Conservation (phyloP, 2,888 invertebrate species). For the Cyaniris semiargus region DNA sequence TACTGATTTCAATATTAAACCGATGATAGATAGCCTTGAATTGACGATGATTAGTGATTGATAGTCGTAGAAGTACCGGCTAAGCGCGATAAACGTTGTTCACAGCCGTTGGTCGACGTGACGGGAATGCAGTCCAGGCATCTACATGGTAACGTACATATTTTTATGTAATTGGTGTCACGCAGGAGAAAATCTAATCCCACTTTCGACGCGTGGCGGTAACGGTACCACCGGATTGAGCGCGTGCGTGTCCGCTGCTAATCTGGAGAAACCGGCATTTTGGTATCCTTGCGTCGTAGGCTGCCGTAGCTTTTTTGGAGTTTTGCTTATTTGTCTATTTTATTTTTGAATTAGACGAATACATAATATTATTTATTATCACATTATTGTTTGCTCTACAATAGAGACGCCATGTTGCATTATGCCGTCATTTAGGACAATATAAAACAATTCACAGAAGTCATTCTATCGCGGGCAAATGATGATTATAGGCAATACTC, state of each 20-base stretch:
- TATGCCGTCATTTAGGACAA: constrained; percentile 5
- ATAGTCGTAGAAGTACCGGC: constrained; percentile 6
- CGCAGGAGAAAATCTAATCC: constrained; percentile 45
- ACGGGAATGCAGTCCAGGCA: not conserved
- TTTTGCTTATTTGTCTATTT: not conserved
- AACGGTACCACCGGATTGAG: constrained; percentile 47
- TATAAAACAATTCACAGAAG: constrained; percentile 24
- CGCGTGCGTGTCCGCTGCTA: constrained; percentile 39
- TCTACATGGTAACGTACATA: constrained; percentile 28
- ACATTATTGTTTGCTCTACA: not conserved
- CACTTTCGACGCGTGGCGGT: constrained; percentile 44
- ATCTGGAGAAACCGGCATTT: constrained; percentile 36
- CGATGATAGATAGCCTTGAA: not conserved
- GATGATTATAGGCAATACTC: constrained; percentile 7
- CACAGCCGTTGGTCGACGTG: not conserved
- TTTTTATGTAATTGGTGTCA: constrained; percentile 36
- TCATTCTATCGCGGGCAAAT: constrained; percentile 7
- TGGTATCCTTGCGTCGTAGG: not conserved
- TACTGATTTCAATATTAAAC: not conserved
- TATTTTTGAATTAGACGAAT: no score
- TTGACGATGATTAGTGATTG: constrained; percentile 6
- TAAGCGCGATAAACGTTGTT: constrained; percentile 8
- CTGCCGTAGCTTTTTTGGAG: not conserved
- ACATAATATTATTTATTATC: no score
- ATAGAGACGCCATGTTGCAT: constrained; percentile 18